These are phyloP conservation scores for Caenorhabditis zanzibari DNA, from an alignment of 2,888 invertebrate species.

Conservation along the genomic window DNA sequence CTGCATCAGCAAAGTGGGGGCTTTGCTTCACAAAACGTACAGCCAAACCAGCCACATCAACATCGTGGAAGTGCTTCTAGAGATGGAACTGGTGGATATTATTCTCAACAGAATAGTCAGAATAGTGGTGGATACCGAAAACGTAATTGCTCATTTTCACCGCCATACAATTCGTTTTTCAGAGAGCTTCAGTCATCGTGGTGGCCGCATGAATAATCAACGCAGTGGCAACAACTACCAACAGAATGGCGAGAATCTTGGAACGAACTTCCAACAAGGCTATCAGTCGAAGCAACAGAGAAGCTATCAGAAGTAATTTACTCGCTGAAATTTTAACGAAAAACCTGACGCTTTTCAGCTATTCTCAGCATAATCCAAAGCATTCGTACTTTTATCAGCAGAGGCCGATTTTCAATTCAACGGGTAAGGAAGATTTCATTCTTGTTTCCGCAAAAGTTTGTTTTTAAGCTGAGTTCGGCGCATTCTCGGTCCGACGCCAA, in stretches of 20 bases:
- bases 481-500: conserved; percentile 30
- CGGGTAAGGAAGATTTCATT: conserved; percentile 7
- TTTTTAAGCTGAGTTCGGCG: conserved; percentile 2
- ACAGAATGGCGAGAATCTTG: neutral
- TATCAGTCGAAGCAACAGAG: conserved; percentile 17
- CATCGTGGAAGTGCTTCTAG: conserved; percentile 38
- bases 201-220: conserved; percentile 20
- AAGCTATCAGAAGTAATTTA: conserved; percentile 24
- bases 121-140: conserved; percentile 23
- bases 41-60: conserved; percentile 9
- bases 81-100: conserved; percentile 14
- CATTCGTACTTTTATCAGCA: neutral
- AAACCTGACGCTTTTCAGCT: conserved; percentile 1
- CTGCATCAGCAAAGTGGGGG: conserved; percentile 61
- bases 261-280: conserved; percentile 3
- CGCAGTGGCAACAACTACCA: conserved; percentile 17
- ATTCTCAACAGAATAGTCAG: conserved; percentile 9
- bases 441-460: neutral
- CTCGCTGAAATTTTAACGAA: neutral
- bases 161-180: neutral
- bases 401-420: conserved; percentile 46
- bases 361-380: conserved; percentile 17
- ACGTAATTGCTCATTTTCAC: conserved; percentile 1
- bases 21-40: conserved; percentile 37
- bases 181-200: conserved; percentile 37